Evolutionary conservation across 2,797 vertebrate species (phyloP).

Genomic region (Aeoliscus strigatus): DNA sequence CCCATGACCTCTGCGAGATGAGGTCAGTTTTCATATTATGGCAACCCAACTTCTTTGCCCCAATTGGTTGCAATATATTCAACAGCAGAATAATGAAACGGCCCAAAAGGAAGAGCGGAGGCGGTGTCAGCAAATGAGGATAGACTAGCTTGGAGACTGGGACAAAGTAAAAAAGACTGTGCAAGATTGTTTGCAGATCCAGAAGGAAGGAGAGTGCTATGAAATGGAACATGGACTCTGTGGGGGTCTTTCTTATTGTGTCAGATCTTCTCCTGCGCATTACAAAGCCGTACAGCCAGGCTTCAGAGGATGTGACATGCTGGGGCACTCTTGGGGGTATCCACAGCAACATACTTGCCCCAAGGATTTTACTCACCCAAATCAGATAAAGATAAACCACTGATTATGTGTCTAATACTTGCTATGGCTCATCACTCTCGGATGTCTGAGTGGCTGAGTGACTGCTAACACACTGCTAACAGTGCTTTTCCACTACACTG

Average conservation of each 20-base stretch:
- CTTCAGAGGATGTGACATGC: conserved; percentile 21
- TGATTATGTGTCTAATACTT: conserved; percentile 65
- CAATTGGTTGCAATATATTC: conserved; percentile 71
- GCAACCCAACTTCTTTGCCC: conserved; percentile 70
- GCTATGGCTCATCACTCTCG: conserved; percentile 60
- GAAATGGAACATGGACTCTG: conserved; percentile 54
- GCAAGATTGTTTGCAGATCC: conserved; percentile 50
- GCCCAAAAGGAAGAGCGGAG: conserved; percentile 30
- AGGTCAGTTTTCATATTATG: conserved; percentile 81
- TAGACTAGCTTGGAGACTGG: conserved; percentile 29
- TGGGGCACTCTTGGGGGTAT: conserved; percentile 29
- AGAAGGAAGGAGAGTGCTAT: conserved; percentile 55
- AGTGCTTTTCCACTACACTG: conserved; percentile 4
- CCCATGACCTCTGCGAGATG: conserved; percentile 69
- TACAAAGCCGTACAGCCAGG: conserved; percentile 29
- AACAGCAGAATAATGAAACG: conserved; percentile 72
- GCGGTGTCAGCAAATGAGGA: conserved; percentile 25
- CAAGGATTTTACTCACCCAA: conserved; percentile 59
- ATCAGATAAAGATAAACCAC: conserved; percentile 61
- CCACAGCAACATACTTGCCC: conserved; percentile 39
- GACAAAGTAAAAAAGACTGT: conserved; percentile 45
- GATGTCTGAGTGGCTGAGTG: conserved; percentile 31
- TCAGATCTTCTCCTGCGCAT: conserved; percentile 43
- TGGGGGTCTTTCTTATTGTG: conserved; percentile 49
- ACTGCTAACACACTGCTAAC: neutral